Evolutionary conservation across 2,113 vertebrate species (phyloP).

Genomic region (Neodon shergylaensis): DNA sequence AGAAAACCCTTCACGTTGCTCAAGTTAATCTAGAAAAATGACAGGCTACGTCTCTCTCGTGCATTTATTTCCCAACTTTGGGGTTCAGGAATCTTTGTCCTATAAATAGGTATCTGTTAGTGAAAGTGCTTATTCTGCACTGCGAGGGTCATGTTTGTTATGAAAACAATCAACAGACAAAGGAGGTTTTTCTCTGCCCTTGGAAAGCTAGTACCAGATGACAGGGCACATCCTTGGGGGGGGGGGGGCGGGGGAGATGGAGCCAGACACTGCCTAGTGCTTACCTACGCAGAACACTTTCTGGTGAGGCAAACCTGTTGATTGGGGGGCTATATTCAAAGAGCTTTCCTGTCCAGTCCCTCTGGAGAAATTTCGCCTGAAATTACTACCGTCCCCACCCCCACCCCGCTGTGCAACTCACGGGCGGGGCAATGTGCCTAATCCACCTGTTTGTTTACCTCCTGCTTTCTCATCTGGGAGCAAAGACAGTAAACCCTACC

Average conservation of each 20-base stretch:
- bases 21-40: background rate
- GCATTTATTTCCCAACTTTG: background rate
- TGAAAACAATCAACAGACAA: background rate
- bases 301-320: constrained; percentile 51
- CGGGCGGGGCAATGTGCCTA: background rate
- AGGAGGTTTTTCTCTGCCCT: background rate
- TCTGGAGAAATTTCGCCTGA: background rate
- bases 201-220: background rate
- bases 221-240: background rate
- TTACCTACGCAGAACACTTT: background rate
- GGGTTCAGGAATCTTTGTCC: background rate
- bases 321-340: background rate
- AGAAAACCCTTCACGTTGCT: background rate
- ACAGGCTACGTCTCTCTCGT: background rate
- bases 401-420: fast-evolving
- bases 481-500: background rate
- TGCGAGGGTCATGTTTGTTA: fast-evolving
- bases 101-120: background rate
- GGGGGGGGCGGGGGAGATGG: no score
- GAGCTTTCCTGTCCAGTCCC: background rate
- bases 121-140: background rate
- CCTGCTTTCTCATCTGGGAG: background rate
- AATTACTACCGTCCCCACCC: background rate
- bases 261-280: background rate
- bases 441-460: constrained; percentile 54